These are phyloP conservation scores for Microplitis demolitor DNA, from an alignment of 1,140 invertebrate species.

Conservation along the genomic window DNA sequence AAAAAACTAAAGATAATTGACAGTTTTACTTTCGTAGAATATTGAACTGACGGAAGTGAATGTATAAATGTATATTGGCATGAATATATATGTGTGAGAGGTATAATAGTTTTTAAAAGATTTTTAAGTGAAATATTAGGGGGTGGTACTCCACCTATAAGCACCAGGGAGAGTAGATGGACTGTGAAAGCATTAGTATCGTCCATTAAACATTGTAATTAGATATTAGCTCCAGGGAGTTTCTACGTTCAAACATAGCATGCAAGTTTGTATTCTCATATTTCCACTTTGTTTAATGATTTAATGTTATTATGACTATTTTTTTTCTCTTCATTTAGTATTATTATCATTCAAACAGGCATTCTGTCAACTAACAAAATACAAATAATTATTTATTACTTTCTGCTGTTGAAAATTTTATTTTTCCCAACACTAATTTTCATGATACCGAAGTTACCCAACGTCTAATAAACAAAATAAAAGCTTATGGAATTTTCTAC, in stretches of 20 bases:
- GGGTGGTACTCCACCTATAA: neutral
- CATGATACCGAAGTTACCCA: no score
- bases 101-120: neutral
- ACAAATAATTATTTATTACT: no score
- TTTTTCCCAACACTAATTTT: no score
- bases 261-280: constrained; percentile 12
- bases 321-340: neutral
- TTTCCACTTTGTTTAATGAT: neutral
- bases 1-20: neutral
- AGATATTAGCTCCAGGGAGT: constrained; percentile 23
- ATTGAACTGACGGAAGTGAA: neutral
- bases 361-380: no score
- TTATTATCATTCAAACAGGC: no score
- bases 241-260: constrained; percentile 7
- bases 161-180: constrained; percentile 3
- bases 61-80: neutral
- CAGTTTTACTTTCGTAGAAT: neutral
- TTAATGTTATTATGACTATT: neutral
- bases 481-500: no score
- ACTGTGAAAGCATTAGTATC: constrained; percentile 15
- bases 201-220: constrained; percentile 26
- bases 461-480: no score
- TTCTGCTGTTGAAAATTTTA: no score
- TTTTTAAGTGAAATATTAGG: constrained; percentile 1
- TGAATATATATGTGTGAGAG: neutral